phyloP scores from a whole-genome alignment of 2,888 invertebrate species.

The Oligia strigilis region DNA sequence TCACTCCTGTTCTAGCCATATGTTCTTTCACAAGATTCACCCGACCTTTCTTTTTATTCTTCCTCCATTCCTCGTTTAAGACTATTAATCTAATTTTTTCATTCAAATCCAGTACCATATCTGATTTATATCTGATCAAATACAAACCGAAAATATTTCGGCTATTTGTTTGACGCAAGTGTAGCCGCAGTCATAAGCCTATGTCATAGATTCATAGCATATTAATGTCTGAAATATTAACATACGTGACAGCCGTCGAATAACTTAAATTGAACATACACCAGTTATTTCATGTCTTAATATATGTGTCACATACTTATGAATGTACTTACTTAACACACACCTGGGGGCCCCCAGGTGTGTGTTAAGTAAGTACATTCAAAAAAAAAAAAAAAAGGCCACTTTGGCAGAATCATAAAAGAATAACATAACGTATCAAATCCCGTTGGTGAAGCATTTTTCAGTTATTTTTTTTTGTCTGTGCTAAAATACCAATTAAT shows the following conservation, averaged over 20 bases:
- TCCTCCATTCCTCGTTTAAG: not conserved
- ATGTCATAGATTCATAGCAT: conserved; percentile 1
- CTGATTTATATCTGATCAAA: not conserved
- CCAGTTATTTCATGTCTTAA: conserved; percentile 30
- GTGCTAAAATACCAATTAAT: no score
- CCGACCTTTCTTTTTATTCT: no score
- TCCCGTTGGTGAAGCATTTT: no score
- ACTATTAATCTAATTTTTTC: not conserved
- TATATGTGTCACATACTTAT: conserved; percentile 18
- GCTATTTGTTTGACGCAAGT: conserved; percentile 2
- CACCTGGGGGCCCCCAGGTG: no score
- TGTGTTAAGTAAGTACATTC: no score
- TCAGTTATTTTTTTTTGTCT: no score
- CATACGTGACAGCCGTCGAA: conserved; percentile 34
- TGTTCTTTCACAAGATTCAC: not conserved
- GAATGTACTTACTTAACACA: not conserved
- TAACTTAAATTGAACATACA: conserved; percentile 45
- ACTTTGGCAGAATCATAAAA: no score
- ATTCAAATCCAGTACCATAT: no score
- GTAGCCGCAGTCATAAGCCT: not conserved
- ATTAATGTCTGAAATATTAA: conserved; percentile 44
- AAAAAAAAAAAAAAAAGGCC: no score
- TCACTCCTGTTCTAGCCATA: not conserved
- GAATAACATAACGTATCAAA: no score
- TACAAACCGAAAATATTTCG: conserved; percentile 14